Evolutionary conservation across 2,888 invertebrate genomes (phyloP).

Genomic region (Maniola hyperantus): DNA sequence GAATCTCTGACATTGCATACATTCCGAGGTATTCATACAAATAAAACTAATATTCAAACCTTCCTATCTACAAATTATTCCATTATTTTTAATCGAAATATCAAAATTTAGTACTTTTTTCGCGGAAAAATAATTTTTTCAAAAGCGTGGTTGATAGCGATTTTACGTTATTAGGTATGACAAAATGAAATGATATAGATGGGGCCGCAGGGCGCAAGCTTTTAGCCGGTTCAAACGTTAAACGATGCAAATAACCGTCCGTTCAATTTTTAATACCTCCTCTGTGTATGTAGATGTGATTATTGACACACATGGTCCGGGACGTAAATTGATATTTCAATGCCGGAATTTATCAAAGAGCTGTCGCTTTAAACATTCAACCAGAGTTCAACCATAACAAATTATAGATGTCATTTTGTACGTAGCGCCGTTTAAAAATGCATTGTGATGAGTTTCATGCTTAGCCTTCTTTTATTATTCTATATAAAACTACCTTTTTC

Average conservation of each 20-base stretch:
- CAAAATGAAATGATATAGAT: slow-evolving; percentile 20
- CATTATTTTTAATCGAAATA: background rate
- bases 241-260: slow-evolving; percentile 24
- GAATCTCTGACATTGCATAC: no score
- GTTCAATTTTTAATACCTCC: slow-evolving; percentile 26
- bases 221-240: slow-evolving; percentile 26
- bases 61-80: background rate
- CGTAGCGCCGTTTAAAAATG: background rate
- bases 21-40: no score
- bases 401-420: slow-evolving; percentile 8
- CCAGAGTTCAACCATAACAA: slow-evolving; percentile 6
- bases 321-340: slow-evolving; percentile 22
- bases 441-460: background rate
- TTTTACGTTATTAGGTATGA: slow-evolving; percentile 24
- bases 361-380: slow-evolving; percentile 13
- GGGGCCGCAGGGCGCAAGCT: slow-evolving; percentile 23
- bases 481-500: background rate
- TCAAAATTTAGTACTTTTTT: background rate
- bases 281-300: slow-evolving; percentile 28
- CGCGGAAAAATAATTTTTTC: background rate
- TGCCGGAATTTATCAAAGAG: slow-evolving; percentile 11
- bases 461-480: background rate
- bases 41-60: background rate
- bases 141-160: slow-evolving; percentile 19
- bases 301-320: slow-evolving; percentile 19